Evolutionary conservation across 2,888 invertebrate genomes (phyloP).

Genomic region (Apantesis nais): DNA sequence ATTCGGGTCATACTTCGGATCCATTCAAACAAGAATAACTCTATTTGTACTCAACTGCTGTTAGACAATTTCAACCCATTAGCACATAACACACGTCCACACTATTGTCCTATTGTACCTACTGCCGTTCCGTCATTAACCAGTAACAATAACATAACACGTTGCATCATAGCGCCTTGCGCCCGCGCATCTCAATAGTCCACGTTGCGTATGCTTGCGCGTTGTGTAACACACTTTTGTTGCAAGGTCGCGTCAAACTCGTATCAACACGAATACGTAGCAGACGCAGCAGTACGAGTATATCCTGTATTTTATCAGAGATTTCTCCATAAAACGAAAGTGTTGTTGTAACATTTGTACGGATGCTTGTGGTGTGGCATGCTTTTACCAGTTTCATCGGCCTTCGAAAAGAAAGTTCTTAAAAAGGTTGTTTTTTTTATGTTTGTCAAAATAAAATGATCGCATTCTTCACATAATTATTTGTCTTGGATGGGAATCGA

Average conservation of each 20-base stretch:
- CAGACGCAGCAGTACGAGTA: no score
- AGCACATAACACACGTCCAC: neutral
- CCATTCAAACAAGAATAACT: no score
- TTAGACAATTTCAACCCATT: constrained; percentile 1
- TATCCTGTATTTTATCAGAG: constrained; percentile 3
- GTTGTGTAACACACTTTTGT: constrained; percentile 50
- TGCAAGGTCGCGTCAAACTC: constrained; percentile 46
- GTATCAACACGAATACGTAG: neutral
- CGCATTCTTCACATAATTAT: neutral
- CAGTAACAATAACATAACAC: constrained; percentile 21
- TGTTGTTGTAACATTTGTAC: neutral
- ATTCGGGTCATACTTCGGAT: no score
- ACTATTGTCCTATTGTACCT: neutral
- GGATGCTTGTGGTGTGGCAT: neutral
- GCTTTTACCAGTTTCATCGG: constrained; percentile 12
- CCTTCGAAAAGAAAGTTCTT: neutral
- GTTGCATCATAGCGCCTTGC: constrained; percentile 32
- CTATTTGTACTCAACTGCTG: neutral
- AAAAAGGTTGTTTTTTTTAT: neutral
- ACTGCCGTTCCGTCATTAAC: neutral
- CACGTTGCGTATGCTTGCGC: constrained; percentile 8
- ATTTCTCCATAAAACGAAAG: constrained; percentile 16
- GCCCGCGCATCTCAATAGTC: constrained; percentile 36
- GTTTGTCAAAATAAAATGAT: neutral
- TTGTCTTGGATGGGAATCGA: neutral